Evolutionary conservation across 2,797 vertebrate species (phyloP).

Genomic region (Melanotaenia trifasciata): DNA sequence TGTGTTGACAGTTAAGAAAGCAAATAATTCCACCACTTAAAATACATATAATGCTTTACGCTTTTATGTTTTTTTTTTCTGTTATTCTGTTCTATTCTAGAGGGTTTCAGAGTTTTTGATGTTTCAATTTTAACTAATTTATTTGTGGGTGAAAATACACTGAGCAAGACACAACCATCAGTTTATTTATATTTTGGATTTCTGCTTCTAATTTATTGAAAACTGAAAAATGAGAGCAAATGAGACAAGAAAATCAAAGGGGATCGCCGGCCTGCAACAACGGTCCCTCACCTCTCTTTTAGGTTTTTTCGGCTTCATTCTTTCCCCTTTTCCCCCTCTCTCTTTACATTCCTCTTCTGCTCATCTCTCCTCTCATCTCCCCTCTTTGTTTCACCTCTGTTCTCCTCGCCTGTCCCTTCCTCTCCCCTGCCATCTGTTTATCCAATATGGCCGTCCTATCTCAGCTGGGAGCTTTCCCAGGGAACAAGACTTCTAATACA

Average conservation of each 20-base stretch:
- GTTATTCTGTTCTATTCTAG: no score
- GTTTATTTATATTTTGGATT: not conserved
- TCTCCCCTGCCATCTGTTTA: slow-evolving; percentile 84
- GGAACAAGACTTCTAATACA: slow-evolving; percentile 82
- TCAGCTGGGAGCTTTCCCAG: slow-evolving; percentile 83
- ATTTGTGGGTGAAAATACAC: no score
- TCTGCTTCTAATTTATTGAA: not conserved
- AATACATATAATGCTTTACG: no score
- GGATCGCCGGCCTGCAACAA: slow-evolving; percentile 12
- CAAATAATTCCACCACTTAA: no score
- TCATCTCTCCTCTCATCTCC: slow-evolving; percentile 67
- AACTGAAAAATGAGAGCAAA: slow-evolving; percentile 5
- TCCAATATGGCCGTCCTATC: slow-evolving; percentile 80
- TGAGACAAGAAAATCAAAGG: not conserved
- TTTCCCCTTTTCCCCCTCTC: slow-evolving; percentile 26
- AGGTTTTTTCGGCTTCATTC: slow-evolving; percentile 45
- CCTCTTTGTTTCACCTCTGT: slow-evolving; percentile 76
- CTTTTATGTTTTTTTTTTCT: no score
- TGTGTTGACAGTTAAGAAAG: slow-evolving; percentile 42
- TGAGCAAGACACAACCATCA: not conserved
- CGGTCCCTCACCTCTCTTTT: slow-evolving; percentile 12
- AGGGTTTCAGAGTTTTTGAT: no score
- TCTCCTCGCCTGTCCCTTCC: slow-evolving; percentile 72
- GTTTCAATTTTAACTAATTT: no score
- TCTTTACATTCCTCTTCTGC: slow-evolving; percentile 50